Evolutionary conservation across 2,888 invertebrate species (phyloP).

Genomic region (Acanthosoma haemorrhoidale): DNA sequence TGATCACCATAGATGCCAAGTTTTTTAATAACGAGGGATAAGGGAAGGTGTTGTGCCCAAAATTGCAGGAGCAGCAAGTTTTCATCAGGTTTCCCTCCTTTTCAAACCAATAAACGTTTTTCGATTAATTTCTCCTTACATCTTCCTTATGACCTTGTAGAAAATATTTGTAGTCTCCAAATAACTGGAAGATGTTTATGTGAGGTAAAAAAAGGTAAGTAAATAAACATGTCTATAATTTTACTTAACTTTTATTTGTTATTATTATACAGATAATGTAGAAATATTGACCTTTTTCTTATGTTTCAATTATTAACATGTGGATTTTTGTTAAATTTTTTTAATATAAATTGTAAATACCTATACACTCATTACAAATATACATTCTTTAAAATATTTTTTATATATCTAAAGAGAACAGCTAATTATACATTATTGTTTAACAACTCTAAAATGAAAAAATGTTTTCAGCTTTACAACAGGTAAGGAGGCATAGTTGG

Average conservation of each 20-base stretch:
- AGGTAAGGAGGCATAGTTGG: background rate
- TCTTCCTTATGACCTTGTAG: too few relatives aligned
- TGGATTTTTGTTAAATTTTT: constrained; percentile 5
- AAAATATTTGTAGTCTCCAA: too few relatives aligned
- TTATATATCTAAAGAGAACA: background rate
- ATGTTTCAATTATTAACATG: background rate
- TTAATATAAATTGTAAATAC: background rate
- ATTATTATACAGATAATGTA: constrained; percentile 10
- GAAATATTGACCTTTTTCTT: constrained; percentile 2
- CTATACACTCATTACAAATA: constrained; percentile 14
- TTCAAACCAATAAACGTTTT: too few relatives aligned
- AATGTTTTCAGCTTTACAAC: background rate
- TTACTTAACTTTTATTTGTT: background rate
- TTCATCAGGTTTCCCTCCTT: too few relatives aligned
- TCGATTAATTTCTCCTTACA: too few relatives aligned
- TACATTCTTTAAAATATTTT: constrained; percentile 10
- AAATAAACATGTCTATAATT: background rate
- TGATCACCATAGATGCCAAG: too few relatives aligned
- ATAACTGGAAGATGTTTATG: too few relatives aligned
- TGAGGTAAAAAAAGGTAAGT: background rate
- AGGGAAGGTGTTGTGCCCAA: too few relatives aligned
- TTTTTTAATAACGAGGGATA: too few relatives aligned
- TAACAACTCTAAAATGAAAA: background rate
- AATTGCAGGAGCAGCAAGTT: too few relatives aligned
- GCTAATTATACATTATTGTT: background rate